Percentiles rank a stretch among this genome's conserved stretches.
phyloP scores from a whole-genome alignment of 2,113 vertebrate genomes.

The Ginglymostoma cirratum region DNA sequence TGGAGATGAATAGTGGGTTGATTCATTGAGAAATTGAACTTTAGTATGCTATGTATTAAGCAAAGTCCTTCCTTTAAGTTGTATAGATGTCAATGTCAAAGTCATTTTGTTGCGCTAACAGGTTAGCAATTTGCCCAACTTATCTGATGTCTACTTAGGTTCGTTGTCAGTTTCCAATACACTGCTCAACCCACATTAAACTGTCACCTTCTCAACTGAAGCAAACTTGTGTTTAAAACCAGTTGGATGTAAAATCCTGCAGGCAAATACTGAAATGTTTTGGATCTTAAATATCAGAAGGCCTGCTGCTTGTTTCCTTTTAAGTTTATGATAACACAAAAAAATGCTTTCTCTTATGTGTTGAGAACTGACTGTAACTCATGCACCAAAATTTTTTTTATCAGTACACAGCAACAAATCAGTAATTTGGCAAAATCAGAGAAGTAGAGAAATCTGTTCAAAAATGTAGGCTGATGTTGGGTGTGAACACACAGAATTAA shows the following conservation, averaged over 20 bases:
- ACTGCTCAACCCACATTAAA: slow-evolving; percentile 6
- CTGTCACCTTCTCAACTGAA: slow-evolving; percentile 17
- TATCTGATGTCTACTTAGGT: slow-evolving; percentile 10
- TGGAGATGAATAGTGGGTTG: background rate
- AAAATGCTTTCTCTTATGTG: background rate
- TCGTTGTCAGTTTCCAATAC: slow-evolving; percentile 19
- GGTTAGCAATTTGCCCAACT: background rate
- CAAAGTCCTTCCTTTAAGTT: background rate
- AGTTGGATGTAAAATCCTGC: slow-evolving; percentile 3
- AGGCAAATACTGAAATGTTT: background rate
- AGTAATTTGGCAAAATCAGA: background rate
- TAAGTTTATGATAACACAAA: background rate
- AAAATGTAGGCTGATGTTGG: background rate
- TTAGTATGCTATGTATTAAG: background rate
- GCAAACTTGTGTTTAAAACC: slow-evolving; percentile 12
- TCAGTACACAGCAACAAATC: background rate
- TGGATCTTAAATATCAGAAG: background rate
- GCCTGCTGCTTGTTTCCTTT: background rate
- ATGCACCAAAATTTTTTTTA: background rate
- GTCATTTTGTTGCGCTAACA: background rate
- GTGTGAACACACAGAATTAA: background rate
- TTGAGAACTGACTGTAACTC: background rate
- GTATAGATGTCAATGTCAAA: background rate
- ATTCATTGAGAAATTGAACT: background rate
- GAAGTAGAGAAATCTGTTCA: background rate